Percentiles rank a stretch among this genome's conserved stretches.
Conservation (phyloP, 1,140 invertebrate species). For the Polypedilum pembai region DNA sequence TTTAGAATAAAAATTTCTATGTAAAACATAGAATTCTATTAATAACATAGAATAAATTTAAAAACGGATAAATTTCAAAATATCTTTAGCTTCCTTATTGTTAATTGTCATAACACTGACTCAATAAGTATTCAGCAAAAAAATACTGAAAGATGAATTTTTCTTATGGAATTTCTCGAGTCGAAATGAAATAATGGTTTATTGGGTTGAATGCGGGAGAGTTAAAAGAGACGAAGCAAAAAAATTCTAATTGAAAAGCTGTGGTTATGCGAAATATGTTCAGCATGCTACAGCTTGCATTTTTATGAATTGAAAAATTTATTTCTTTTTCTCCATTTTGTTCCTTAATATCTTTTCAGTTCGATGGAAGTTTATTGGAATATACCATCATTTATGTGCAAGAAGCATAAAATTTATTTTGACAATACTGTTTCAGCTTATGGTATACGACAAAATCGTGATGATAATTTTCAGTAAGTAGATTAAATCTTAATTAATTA, state of each 20-base stretch:
- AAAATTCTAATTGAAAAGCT: conserved; percentile 1
- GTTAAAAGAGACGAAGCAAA: not conserved
- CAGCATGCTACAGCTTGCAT: not conserved
- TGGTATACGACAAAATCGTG: not conserved
- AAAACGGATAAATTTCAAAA: too few species aligned
- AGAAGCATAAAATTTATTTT: not conserved
- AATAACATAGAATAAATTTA: not conserved
- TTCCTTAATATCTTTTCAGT: not conserved
- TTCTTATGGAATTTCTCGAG: too few species aligned
- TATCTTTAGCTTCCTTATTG: too few species aligned
- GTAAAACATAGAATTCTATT: not conserved
- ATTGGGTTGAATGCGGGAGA: too few species aligned
- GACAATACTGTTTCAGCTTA: not conserved
- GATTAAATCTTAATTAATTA: not conserved
- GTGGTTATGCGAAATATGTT: not conserved
- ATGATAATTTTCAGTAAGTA: conserved; percentile 22
- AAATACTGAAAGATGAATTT: too few species aligned
- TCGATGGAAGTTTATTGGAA: conserved; percentile 13
- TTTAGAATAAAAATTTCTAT: not conserved
- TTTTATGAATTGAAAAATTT: not conserved
- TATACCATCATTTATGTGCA: conserved; percentile 12
- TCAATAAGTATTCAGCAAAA: too few species aligned
- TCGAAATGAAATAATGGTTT: too few species aligned
- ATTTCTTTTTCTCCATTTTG: not conserved
- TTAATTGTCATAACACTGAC: too few species aligned